Evolutionary conservation across 2,888 invertebrate species (phyloP).

Genomic region (Matsumyia berberina): DNA sequence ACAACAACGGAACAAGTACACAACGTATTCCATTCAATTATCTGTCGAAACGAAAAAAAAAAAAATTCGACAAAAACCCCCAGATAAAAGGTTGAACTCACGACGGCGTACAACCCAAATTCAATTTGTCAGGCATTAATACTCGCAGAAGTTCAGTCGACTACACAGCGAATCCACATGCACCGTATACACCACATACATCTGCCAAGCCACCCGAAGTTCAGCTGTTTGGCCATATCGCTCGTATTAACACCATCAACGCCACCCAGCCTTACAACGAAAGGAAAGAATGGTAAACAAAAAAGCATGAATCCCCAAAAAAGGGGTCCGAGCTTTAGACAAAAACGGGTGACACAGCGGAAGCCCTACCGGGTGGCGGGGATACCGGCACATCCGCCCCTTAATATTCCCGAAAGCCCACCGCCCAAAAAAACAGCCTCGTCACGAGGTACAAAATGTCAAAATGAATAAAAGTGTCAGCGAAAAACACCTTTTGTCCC

Average conservation of each 20-base stretch:
- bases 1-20: constrained; percentile 14
- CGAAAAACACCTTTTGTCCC: constrained; percentile 66
- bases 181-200: constrained; percentile 20
- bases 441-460: constrained; percentile 71
- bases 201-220: constrained; percentile 23
- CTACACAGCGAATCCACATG: constrained; percentile 32
- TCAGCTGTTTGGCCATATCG: constrained; percentile 52
- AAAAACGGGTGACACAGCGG: constrained; percentile 45
- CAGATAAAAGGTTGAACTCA: constrained; percentile 4
- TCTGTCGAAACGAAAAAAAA: not conserved
- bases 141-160: constrained; percentile 25
- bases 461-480: constrained; percentile 75
- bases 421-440: constrained; percentile 31
- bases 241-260: constrained; percentile 55
- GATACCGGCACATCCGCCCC: constrained; percentile 18
- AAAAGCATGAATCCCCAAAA: constrained; percentile 19
- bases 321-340: constrained; percentile 39
- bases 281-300: constrained; percentile 19
- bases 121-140: constrained; percentile 62
- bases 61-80: not conserved
- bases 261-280: constrained; percentile 22
- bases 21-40: constrained; percentile 34
- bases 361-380: constrained; percentile 17
- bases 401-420: constrained; percentile 50
- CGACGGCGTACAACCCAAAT: constrained; percentile 23